Evolutionary conservation across 2,888 invertebrate genomes (phyloP).

Genomic region (Hydroisotoma schaefferi): DNA sequence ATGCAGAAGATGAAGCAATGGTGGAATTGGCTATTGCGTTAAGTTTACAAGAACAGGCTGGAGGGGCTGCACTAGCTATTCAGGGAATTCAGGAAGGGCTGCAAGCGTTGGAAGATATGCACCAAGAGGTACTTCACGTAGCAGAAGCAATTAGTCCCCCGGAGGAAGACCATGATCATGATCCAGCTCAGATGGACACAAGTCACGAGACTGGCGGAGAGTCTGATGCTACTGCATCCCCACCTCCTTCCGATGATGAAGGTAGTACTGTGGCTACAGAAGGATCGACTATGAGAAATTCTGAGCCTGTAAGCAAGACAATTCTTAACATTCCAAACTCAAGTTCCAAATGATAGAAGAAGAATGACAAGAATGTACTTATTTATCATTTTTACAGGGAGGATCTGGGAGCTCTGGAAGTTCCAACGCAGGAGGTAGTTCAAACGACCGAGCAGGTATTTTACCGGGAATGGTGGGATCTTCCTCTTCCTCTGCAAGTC

Average conservation of each 20-base stretch:
- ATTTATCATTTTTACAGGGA: conserved; percentile 31
- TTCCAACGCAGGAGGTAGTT: conserved; percentile 47
- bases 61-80: conserved; percentile 57
- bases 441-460: conserved; percentile 31
- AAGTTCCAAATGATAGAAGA: not conserved
- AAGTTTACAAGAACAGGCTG: conserved; percentile 80
- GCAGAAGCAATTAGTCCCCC: conserved; percentile 43
- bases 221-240: conserved; percentile 48
- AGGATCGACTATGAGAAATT: conserved; percentile 70
- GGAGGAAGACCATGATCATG: conserved; percentile 43
- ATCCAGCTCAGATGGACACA: conserved; percentile 23
- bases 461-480: conserved; percentile 19
- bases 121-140: conserved; percentile 44
- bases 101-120: conserved; percentile 49
- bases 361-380: not conserved
- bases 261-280: conserved; percentile 93
- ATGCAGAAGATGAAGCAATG: conserved; percentile 95
- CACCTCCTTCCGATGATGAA: conserved; percentile 86
- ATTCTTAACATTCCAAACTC: not conserved
- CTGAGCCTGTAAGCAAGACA: conserved; percentile 43
- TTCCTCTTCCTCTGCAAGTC: conserved; percentile 18
- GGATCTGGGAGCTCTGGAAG: conserved; percentile 48
- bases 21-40: conserved; percentile 93
- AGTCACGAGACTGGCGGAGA: conserved; percentile 40
- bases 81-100: conserved; percentile 51